Conservation (phyloP, 2,113 vertebrate species). For the Sebastes schlegelii region DNA sequence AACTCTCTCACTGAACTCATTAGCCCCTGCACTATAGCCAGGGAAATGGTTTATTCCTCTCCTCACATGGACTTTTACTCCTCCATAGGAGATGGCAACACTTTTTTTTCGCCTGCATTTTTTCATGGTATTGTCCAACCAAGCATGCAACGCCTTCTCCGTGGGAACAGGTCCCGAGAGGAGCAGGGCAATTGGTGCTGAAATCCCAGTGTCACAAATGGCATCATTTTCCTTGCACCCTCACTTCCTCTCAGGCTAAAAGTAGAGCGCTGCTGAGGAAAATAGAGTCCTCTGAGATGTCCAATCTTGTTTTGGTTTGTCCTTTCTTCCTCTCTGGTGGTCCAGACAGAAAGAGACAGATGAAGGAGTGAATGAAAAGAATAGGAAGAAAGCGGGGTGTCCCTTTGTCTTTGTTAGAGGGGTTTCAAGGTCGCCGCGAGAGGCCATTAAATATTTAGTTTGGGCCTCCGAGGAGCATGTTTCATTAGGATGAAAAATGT, state of each 20-base stretch:
- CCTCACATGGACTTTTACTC: slow-evolving; percentile 12
- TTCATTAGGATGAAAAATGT: slow-evolving; percentile 81
- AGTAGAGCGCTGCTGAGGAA: not conserved
- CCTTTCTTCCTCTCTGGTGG: slow-evolving; percentile 1
- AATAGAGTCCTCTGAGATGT: slow-evolving; percentile 22
- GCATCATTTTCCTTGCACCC: slow-evolving; percentile 26
- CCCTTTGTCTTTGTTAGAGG: slow-evolving; percentile 60
- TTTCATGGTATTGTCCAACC: slow-evolving; percentile 44
- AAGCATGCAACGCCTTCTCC: slow-evolving; percentile 40
- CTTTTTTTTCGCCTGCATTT: not conserved
- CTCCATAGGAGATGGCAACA: slow-evolving; percentile 9
- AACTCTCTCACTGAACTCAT: slow-evolving; percentile 41
- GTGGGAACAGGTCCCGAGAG: slow-evolving; percentile 34
- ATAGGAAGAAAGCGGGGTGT: slow-evolving; percentile 31
- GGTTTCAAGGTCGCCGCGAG: slow-evolving; percentile 67
- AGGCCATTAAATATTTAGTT: slow-evolving; percentile 80
- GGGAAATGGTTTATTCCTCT: slow-evolving; percentile 33
- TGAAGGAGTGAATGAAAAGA: slow-evolving; percentile 29
- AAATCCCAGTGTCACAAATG: slow-evolving; percentile 36
- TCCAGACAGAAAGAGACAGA: not conserved
- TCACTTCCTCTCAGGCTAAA: slow-evolving; percentile 29
- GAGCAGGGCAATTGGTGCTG: slow-evolving; percentile 38
- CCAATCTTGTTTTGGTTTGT: slow-evolving; percentile 17
- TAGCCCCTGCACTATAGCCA: slow-evolving; percentile 31
- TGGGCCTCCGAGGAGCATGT: slow-evolving; percentile 63